Evolutionary conservation across 2,888 invertebrate genomes (phyloP).

Genomic region (Trichogramma evanescens): DNA sequence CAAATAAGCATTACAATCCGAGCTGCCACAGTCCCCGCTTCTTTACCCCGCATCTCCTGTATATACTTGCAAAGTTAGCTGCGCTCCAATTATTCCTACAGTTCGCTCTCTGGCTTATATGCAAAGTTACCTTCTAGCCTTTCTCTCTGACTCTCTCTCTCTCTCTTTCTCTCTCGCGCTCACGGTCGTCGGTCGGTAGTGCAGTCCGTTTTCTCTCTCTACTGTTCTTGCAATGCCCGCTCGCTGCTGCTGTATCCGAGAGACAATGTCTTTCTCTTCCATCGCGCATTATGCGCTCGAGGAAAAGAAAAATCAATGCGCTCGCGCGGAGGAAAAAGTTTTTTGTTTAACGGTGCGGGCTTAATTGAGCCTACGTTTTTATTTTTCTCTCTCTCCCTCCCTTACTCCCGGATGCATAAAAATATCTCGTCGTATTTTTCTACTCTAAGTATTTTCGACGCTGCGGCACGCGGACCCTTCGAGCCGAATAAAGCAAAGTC

Average conservation of each 20-base stretch:
- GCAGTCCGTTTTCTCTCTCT: background rate
- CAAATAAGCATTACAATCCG: too few relatives aligned
- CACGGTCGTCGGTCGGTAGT: too few relatives aligned
- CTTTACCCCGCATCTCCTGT: background rate
- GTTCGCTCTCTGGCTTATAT: background rate
- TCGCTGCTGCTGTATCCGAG: background rate
- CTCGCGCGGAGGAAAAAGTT: too few relatives aligned
- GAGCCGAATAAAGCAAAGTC: too few relatives aligned
- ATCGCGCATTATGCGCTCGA: background rate
- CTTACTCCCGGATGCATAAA: too few relatives aligned
- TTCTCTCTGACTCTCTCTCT: background rate
- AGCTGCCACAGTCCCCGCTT: too few relatives aligned
- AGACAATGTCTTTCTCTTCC: background rate
- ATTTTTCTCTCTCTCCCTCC: too few relatives aligned
- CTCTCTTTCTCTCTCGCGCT: background rate
- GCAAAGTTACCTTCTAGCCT: background rate
- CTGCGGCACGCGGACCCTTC: too few relatives aligned
- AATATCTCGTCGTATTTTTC: too few relatives aligned
- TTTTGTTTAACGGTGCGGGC: too few relatives aligned
- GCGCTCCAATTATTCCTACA: constrained; percentile 2
- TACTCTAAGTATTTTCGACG: too few relatives aligned
- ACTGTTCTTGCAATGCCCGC: background rate
- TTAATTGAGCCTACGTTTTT: too few relatives aligned
- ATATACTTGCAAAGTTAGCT: constrained; percentile 11
- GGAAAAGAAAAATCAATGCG: background rate